phyloP scores from a whole-genome alignment of 2,113 vertebrate species.

The Larimichthys crocea region DNA sequence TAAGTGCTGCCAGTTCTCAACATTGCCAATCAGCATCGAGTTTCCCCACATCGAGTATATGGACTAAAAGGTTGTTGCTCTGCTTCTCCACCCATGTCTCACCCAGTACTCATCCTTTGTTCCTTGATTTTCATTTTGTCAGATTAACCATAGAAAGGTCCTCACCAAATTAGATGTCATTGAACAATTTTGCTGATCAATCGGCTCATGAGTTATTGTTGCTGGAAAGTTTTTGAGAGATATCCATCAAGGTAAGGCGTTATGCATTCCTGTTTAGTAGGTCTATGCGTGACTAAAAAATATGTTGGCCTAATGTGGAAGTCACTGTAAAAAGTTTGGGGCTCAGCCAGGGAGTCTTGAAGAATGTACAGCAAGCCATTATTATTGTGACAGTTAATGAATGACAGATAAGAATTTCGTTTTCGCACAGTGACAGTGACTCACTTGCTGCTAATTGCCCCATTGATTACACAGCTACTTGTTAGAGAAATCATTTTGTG shows the following conservation, averaged over 20 bases:
- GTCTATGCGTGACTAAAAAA: not conserved
- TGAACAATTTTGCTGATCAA: conserved; percentile 36
- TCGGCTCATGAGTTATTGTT: conserved; percentile 59
- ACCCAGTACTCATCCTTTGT: conserved; percentile 42
- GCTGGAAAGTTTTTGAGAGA: not conserved
- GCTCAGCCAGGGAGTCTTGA: not conserved
- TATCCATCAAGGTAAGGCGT: not conserved
- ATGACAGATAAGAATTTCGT: too few species aligned
- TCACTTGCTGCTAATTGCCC: too few species aligned
- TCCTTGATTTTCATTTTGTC: conserved; percentile 37
- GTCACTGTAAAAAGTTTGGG: not conserved
- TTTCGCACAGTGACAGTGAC: too few species aligned
- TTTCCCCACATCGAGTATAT: not conserved
- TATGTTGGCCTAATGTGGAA: not conserved
- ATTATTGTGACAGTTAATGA: too few species aligned
- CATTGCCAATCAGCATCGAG: not conserved
- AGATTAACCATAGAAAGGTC: conserved; percentile 27
- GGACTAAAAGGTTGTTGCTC: conserved; percentile 12
- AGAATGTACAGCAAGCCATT: too few species aligned
- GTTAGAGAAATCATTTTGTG: too few species aligned
- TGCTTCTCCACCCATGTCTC: conserved; percentile 9
- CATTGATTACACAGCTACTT: too few species aligned
- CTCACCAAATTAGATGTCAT: conserved; percentile 30
- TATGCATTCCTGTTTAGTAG: not conserved
- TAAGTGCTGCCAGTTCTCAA: not conserved